Conservation (phyloP, 92 coral and sea anemone species). For the Epizoanthus ramosus region DNA sequence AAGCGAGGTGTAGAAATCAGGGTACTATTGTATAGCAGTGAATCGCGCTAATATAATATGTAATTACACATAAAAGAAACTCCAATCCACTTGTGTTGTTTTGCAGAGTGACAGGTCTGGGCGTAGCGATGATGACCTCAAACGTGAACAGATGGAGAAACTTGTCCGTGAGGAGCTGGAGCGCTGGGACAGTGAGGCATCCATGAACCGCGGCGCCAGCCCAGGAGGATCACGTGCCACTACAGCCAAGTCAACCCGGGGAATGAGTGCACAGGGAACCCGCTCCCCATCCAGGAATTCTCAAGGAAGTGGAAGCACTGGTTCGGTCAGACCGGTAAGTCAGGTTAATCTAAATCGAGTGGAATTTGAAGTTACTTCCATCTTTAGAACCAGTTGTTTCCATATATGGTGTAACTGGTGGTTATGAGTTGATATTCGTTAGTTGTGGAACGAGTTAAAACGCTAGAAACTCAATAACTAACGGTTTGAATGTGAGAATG, state of each 20-base stretch:
- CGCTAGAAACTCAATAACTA: too few species aligned
- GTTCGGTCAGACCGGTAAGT: slow-evolving; percentile 56
- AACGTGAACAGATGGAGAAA: slow-evolving; percentile 97
- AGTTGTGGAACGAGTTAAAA: too few species aligned
- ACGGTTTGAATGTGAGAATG: too few species aligned
- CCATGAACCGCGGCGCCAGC: slow-evolving; percentile 84
- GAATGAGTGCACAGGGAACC: slow-evolving; percentile 64
- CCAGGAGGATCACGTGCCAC: slow-evolving; percentile 92
- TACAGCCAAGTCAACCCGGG: slow-evolving; percentile 89
- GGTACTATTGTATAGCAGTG: too few species aligned
- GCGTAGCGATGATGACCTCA: slow-evolving; percentile 88
- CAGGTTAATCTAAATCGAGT: too few species aligned
- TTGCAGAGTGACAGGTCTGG: slow-evolving; percentile 80
- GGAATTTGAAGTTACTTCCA: too few species aligned
- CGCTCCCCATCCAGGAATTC: slow-evolving; percentile 81
- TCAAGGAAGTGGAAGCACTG: slow-evolving; percentile 62
- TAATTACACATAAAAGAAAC: background rate
- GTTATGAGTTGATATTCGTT: too few species aligned
- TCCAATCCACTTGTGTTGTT: background rate
- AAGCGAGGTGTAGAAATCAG: too few species aligned
- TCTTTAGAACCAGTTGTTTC: too few species aligned
- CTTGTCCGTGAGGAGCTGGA: slow-evolving; percentile 98
- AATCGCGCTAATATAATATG: background rate
- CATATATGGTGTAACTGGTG: too few species aligned
- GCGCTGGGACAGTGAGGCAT: slow-evolving; percentile 97